These are phyloP conservation scores for Catotricha subobsoleta DNA, from an alignment of 2,888 invertebrate genomes.

Conservation along the genomic window DNA sequence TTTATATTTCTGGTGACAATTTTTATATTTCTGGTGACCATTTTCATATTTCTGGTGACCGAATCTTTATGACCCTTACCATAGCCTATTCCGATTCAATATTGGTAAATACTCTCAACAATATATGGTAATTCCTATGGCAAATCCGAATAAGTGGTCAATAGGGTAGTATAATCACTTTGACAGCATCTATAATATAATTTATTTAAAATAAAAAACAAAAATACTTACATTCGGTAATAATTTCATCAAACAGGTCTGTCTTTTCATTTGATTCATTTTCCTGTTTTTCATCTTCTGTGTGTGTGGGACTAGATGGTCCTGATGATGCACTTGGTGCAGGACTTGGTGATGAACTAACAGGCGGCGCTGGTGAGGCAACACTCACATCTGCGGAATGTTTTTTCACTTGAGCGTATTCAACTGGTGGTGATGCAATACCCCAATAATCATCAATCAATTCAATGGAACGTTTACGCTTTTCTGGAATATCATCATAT, in stretches of 20 bases:
- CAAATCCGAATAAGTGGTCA: too few relatives aligned
- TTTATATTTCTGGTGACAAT: too few relatives aligned
- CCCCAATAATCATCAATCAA: slow-evolving; percentile 13
- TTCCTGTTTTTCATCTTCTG: slow-evolving; percentile 36
- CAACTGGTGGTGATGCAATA: slow-evolving; percentile 8
- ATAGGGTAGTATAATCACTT: too few relatives aligned
- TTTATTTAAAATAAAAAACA: background rate
- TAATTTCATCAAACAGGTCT: slow-evolving; percentile 14
- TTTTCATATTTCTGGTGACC: too few relatives aligned
- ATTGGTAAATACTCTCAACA: too few relatives aligned
- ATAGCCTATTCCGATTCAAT: too few relatives aligned
- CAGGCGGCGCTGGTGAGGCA: slow-evolving; percentile 16
- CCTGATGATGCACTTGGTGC: slow-evolving; percentile 28
- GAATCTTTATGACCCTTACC: too few relatives aligned
- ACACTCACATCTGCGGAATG: slow-evolving; percentile 6
- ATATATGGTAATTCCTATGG: too few relatives aligned
- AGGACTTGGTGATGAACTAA: slow-evolving; percentile 22
- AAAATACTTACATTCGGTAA: slow-evolving; percentile 23
- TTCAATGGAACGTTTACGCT: slow-evolving; percentile 26
- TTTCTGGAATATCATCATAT: slow-evolving; percentile 21
- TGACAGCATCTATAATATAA: background rate
- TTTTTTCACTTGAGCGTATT: slow-evolving; percentile 10
- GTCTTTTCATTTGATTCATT: slow-evolving; percentile 37
- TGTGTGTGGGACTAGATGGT: slow-evolving; percentile 30
- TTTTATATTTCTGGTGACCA: too few relatives aligned